These are phyloP conservation scores for Pygmarrhopalites habei DNA, from an alignment of 1,140 invertebrate genomes.

Conservation along the genomic window DNA sequence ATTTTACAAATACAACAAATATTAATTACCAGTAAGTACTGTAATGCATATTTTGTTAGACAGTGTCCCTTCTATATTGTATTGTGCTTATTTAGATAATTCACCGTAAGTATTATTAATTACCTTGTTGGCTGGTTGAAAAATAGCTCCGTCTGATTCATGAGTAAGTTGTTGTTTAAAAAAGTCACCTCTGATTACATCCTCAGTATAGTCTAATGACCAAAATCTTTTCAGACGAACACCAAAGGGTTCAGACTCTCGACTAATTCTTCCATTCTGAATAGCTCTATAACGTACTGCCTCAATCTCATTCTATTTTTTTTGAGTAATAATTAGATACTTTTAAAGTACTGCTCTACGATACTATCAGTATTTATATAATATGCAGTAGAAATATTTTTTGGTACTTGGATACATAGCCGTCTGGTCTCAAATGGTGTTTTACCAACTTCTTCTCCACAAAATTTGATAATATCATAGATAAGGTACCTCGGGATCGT, in stretches of 20 bases:
- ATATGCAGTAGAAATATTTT: too few species aligned
- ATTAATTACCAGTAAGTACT: too few species aligned
- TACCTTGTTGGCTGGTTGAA: conserved; percentile 81
- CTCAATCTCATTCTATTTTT: conserved; percentile 58
- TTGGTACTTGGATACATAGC: conserved; percentile 61
- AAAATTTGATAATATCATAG: conserved; percentile 88
- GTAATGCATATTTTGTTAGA: too few species aligned
- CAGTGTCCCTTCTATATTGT: too few species aligned
- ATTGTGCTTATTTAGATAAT: too few species aligned
- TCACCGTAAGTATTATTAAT: too few species aligned
- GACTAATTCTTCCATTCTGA: conserved; percentile 62
- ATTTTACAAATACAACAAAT: too few species aligned
- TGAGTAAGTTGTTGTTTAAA: conserved; percentile 79
- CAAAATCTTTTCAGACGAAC: conserved; percentile 84
- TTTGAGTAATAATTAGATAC: too few species aligned
- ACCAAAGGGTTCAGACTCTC: conserved; percentile 75
- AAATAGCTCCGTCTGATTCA: conserved; percentile 96
- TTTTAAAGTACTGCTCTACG: too few species aligned
- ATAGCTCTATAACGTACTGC: conserved; percentile 66
- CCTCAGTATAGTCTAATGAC: conserved; percentile 56
- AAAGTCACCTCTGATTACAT: conserved; percentile 57
- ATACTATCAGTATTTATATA: too few species aligned
- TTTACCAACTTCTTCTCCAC: conserved; percentile 69
- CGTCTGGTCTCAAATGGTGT: conserved; percentile 64
- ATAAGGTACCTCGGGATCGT: conserved; percentile 81